Base-by-base conservation (phyloP, 2,888 invertebrate genomes). In the Rhagonycha lutea region DNA sequence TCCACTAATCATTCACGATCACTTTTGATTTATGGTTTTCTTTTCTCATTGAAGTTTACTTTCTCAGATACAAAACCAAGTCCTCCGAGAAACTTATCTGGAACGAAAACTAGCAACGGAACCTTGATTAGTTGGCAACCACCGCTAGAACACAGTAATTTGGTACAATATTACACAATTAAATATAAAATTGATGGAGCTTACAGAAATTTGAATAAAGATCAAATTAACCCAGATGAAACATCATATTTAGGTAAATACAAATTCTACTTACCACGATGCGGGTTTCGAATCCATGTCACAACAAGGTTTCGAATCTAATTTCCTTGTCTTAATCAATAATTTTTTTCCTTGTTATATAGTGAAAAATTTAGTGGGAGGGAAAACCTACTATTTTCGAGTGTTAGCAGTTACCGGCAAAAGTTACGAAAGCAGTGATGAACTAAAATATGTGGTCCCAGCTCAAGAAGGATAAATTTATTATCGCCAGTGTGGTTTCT, bases 401-500 rank as follows among this genome's bases (percentile, higher is more conserved):
- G 96, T 98, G 84, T 90, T 95, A 87, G 96, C 97, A 79, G 94
- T 95, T 89, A 95, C 96, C 69, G 91, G 94, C 83, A 94, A 93
- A 84, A 95, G 94, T 87, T 95, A 94, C 89, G 95, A 96, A 87
- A 94, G 93, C 84, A 96, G 96, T 80, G 96, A 96, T 80, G 94
- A 94, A 89, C 93, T 96, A 84, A 95, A 94, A 89, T 97, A 94
- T 89, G 92, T 95, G 61, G 96, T 97, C 84, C 96, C 96, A 82
- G 96, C 96, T 80, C 91, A 96, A 79, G 96, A 2, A 18, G 1
- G 1, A 18, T 18, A 18, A 97, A 93, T 97, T 96, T 92, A 96
- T 97, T 97, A 97, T 97, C 92, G 95, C 97, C 90, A 97, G 97
- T 92, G 94, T 97, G 89, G 94, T 97, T 88, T 96, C 96, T 85